A percentile compares a stretch with the other conserved stretches of the same genome.
Conservation (phyloP, 2,888 invertebrate genomes). For the Cistogaster globosa region DNA sequence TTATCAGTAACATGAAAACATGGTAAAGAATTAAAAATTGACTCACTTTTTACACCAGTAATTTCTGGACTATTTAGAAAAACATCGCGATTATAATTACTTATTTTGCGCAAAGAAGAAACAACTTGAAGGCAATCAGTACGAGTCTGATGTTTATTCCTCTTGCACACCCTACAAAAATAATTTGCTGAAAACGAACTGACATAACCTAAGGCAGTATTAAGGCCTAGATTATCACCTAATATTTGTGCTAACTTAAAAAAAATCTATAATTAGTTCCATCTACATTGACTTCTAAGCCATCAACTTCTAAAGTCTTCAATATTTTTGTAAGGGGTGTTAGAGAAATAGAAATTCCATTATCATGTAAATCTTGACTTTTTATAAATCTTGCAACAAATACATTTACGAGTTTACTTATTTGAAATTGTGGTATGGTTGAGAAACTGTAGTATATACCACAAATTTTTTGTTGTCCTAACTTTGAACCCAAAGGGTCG, state of each 20-base stretch:
- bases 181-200: constrained; percentile 63
- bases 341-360: constrained; percentile 57
- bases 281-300: constrained; percentile 51
- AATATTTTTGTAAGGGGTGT: constrained; percentile 58
- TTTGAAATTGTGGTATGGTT: constrained; percentile 39
- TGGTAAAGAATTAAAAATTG: constrained; percentile 61
- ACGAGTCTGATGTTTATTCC: constrained; percentile 47
- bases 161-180: constrained; percentile 67
- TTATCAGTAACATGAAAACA: constrained; percentile 66
- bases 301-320: constrained; percentile 61
- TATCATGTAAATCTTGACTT: constrained; percentile 45
- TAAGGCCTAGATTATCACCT: constrained; percentile 63
- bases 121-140: constrained; percentile 50
- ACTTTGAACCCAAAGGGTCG: constrained; percentile 57
- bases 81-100: constrained; percentile 60
- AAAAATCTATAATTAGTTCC: constrained; percentile 51
- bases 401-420: constrained; percentile 59
- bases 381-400: constrained; percentile 29
- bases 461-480: constrained; percentile 57
- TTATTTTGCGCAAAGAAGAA: constrained; percentile 56
- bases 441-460: constrained; percentile 62
- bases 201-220: constrained; percentile 58
- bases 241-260: constrained; percentile 63
- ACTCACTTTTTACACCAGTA: constrained; percentile 65
- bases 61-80: constrained; percentile 49